Evolutionary conservation across 2,113 vertebrate genomes (phyloP), one percentile per base, ranked within the genome.

Genomic region (Platysteira castanea): DNA sequence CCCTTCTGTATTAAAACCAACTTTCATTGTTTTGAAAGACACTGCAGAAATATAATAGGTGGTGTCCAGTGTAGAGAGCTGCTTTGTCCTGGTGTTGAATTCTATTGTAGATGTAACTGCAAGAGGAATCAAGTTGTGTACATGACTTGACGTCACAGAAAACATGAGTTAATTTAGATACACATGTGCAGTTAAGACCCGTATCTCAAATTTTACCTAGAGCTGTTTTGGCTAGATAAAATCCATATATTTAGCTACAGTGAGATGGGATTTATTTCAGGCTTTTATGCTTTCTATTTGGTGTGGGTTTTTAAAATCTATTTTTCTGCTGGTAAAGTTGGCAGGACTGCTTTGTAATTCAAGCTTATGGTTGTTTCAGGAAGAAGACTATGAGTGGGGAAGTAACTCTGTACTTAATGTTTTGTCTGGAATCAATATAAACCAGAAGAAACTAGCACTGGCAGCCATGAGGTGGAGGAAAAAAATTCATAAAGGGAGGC

Each of bases 371-470:
- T 84, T 91, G 46, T 75, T 97, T 26, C 95, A 99, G 99, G 99
- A 99, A 97, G 99, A 99, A 80, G 98, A 99, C 53, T 99, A 99
- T 35, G 99, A 99, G 84, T 99, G 99, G 99, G 99, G 99, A 95
- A 99, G 98, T 69, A 98, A 97, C 84, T 98, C 98, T 64, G 98
- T 99, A 90, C 98, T 99, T 61, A 98, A 98, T 22, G 99, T 97
- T 59, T 90, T 99, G 82, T 95, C 99, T 95, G 98, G 98, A 90
- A 98, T 99, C 96, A 99, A 74, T 39, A 95, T 98, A 30, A 99
- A 99, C 92, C 99, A 99, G 90, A 99, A 97, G 95, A 99, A 98
- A 75, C 97, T 99, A 80, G 99, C 99, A 6, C 92, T 98, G 7
- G 99, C 99, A 42, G 99, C 99, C 60, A 98, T 99, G 99, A 98